Conservation (phyloP, 37 sponge, comb jelly and placozoan genomes). For the Agelas oroides region DNA sequence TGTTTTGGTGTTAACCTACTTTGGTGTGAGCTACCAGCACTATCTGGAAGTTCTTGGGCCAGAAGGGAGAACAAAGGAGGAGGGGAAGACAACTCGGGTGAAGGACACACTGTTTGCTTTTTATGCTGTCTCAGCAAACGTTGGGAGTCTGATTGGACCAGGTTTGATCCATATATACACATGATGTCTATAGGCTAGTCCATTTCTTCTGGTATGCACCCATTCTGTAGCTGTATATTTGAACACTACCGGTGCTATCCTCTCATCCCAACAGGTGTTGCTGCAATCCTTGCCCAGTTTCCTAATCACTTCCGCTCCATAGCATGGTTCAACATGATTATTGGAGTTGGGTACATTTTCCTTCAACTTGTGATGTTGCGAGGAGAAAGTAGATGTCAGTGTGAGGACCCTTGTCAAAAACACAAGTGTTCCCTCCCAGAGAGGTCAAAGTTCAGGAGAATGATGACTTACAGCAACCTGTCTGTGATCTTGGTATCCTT, state of each 20-base stretch:
- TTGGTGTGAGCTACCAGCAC: slow-evolving; percentile 1
- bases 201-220: too few relatives aligned
- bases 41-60: not conserved
- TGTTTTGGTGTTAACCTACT: not conserved
- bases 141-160: not conserved
- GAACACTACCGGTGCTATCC: too few relatives aligned
- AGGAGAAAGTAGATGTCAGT: slow-evolving; percentile 1
- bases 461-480: too few relatives aligned
- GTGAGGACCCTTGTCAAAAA: too few relatives aligned
- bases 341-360: not conserved
- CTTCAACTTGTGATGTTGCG: not conserved
- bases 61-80: not conserved
- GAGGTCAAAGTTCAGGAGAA: too few relatives aligned
- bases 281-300: slow-evolving; percentile 11
- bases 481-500: too few relatives aligned
- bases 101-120: slow-evolving; percentile 5
- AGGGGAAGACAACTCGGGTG: not conserved
- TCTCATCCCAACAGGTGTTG: not conserved
- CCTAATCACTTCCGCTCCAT: slow-evolving; percentile 22
- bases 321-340: not conserved
- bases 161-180: slow-evolving; percentile 8
- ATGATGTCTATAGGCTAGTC: not conserved
- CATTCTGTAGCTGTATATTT: too few relatives aligned
- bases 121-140: not conserved
- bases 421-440: too few relatives aligned